Evolutionary conservation across 2,113 vertebrate species (phyloP).

Genomic region (Hirundichthys speculiger): DNA sequence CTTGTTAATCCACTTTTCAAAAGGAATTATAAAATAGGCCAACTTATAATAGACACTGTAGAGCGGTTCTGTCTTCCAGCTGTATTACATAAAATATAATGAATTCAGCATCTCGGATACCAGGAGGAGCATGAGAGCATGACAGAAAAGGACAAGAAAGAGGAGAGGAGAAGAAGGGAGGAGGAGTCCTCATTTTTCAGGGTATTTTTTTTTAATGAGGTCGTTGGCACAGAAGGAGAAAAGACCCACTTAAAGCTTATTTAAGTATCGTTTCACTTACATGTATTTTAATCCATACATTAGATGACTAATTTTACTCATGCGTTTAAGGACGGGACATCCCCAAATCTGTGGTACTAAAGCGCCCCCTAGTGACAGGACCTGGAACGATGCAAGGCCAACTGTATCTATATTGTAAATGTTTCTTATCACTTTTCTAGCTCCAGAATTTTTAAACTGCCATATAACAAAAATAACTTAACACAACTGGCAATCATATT

Average conservation of each 20-base stretch:
- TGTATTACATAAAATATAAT: slow-evolving; percentile 65
- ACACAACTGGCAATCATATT: too few relatives aligned
- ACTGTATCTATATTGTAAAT: not conserved
- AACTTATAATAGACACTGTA: slow-evolving; percentile 51
- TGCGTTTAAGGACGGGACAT: slow-evolving; percentile 3
- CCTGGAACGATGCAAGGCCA: too few relatives aligned
- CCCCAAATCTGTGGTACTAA: slow-evolving; percentile 17
- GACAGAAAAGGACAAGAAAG: not conserved
- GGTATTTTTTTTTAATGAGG: slow-evolving; percentile 22
- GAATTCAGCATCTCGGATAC: slow-evolving; percentile 47
- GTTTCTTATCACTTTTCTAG: not conserved
- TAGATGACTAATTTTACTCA: not conserved
- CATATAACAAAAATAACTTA: not conserved
- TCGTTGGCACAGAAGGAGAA: slow-evolving; percentile 3
- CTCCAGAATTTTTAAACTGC: not conserved
- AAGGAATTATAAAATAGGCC: slow-evolving; percentile 65
- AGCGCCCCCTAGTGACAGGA: slow-evolving; percentile 62
- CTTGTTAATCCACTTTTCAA: slow-evolving; percentile 51
- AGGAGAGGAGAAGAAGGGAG: not conserved
- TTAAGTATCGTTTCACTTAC: too few relatives aligned
- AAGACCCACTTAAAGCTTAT: not conserved
- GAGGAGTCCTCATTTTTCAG: not conserved
- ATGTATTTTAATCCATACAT: slow-evolving; percentile 8
- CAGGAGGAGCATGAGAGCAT: not conserved
- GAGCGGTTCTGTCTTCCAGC: slow-evolving; percentile 51